Conservation (phyloP, 2,797 vertebrate species). For the Cossypha caffra region DNA sequence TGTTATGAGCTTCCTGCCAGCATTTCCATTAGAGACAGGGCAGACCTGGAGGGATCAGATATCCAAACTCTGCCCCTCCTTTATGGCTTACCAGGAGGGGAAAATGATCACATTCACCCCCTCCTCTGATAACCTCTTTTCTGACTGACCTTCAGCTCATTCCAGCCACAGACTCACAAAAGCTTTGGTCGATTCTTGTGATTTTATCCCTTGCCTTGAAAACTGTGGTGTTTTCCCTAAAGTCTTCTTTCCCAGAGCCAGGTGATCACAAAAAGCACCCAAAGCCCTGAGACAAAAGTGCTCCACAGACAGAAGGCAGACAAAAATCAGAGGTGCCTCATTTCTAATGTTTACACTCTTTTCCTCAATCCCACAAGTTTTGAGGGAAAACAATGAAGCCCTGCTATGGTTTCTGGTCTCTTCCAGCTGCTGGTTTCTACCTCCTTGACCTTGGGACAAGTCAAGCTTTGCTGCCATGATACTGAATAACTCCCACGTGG, state of each 20-base stretch:
- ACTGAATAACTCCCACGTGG: not conserved
- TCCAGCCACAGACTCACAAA: not conserved
- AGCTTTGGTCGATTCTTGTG: not conserved
- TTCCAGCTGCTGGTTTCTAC: not conserved
- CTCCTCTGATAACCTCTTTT: conserved; percentile 25
- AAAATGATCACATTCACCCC: not conserved
- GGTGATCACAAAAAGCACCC: not conserved
- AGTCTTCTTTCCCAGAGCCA: not conserved
- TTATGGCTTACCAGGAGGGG: not conserved
- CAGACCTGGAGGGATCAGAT: conserved; percentile 35
- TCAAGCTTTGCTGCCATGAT: not conserved
- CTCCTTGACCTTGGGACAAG: not conserved
- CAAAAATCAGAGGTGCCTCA: not conserved
- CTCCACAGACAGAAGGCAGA: not conserved
- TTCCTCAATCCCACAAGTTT: not conserved
- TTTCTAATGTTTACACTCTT: not conserved
- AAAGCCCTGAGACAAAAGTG: not conserved
- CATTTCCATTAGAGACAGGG: conserved; percentile 47
- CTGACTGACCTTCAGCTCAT: conserved; percentile 23
- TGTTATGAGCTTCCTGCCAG: conserved; percentile 48
- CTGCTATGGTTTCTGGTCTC: not conserved
- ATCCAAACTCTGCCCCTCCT: conserved; percentile 36
- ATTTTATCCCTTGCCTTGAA: not conserved
- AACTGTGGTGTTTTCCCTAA: not conserved
- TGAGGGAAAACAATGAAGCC: not conserved